Percentiles rank a stretch among this genome's conserved stretches.
Conservation (phyloP, 2,888 invertebrate genomes). For the Lycia hirtaria region DNA sequence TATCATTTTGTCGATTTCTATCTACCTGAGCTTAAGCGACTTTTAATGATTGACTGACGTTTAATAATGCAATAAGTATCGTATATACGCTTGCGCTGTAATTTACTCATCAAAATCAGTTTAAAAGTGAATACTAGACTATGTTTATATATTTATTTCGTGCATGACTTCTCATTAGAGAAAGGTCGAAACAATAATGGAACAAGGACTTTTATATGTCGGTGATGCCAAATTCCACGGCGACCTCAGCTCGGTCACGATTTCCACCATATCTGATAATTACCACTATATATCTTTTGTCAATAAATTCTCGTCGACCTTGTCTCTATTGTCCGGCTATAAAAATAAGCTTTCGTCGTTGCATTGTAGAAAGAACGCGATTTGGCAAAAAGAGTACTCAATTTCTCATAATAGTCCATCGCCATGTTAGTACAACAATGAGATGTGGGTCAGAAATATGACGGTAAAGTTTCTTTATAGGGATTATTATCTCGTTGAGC, state of each 20-base stretch:
- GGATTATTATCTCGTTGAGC: slow-evolving; percentile 63
- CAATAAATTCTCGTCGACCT: slow-evolving; percentile 67
- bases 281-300: slow-evolving; percentile 70
- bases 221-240: slow-evolving; percentile 63
- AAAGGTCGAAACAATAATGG: slow-evolving; percentile 56
- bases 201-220: slow-evolving; percentile 73
- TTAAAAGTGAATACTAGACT: slow-evolving; percentile 1
- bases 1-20: slow-evolving; percentile 51
- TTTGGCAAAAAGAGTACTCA: slow-evolving; percentile 36
- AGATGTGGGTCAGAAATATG: slow-evolving; percentile 72
- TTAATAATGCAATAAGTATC: background rate
- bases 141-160: slow-evolving; percentile 14
- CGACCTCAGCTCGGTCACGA: slow-evolving; percentile 76
- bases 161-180: slow-evolving; percentile 30
- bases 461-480: slow-evolving; percentile 66
- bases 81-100: background rate
- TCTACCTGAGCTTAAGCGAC: slow-evolving; percentile 43
- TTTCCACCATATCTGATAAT: slow-evolving; percentile 72
- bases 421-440: slow-evolving; percentile 65
- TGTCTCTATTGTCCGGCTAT: slow-evolving; percentile 47
- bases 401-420: slow-evolving; percentile 60
- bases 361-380: slow-evolving; percentile 16
- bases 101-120: background rate
- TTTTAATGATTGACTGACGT: slow-evolving; percentile 37
- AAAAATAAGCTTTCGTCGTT: slow-evolving; percentile 33